phyloP scores from a whole-genome alignment of 53 echinoderm and acorn worm species.

The Astropecten irregularis region DNA sequence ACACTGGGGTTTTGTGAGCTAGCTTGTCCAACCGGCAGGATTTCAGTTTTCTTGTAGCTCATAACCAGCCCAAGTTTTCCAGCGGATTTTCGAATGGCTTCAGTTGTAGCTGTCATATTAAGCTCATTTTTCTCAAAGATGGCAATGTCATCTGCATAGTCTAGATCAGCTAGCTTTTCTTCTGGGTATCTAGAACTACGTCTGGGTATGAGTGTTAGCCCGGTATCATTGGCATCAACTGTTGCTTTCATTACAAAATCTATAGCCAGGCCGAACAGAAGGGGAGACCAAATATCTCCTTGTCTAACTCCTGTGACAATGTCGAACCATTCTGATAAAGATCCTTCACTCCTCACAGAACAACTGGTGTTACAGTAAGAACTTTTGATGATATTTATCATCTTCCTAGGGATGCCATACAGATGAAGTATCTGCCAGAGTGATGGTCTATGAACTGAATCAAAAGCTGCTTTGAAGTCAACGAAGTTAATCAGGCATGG shows the following conservation, averaged over 20 bases:
- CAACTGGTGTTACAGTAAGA: background rate
- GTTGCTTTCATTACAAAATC: background rate
- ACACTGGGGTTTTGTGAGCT: no score
- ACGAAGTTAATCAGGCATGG: background rate
- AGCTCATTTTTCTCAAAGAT: background rate
- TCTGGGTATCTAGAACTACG: no score
- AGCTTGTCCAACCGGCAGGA: no score
- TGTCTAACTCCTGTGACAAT: background rate
- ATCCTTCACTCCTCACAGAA: background rate
- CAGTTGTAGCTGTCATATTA: no score
- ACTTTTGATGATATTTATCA: background rate
- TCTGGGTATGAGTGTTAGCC: background rate
- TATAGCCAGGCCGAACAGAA: background rate
- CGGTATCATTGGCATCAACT: background rate
- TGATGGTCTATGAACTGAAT: slow-evolving; percentile 7
- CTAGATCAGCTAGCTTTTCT: slow-evolving; percentile 7
- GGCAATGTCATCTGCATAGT: slow-evolving; percentile 10
- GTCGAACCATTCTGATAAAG: background rate
- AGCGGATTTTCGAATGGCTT: no score
- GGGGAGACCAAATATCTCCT: background rate
- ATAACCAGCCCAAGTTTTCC: no score
- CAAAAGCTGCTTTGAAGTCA: background rate
- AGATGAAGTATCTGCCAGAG: background rate
- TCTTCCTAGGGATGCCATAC: slow-evolving; percentile 8
- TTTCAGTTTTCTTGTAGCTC: no score